Evolutionary conservation across 2,797 vertebrate species (phyloP).

Genomic region (Dryobates pubescens): DNA sequence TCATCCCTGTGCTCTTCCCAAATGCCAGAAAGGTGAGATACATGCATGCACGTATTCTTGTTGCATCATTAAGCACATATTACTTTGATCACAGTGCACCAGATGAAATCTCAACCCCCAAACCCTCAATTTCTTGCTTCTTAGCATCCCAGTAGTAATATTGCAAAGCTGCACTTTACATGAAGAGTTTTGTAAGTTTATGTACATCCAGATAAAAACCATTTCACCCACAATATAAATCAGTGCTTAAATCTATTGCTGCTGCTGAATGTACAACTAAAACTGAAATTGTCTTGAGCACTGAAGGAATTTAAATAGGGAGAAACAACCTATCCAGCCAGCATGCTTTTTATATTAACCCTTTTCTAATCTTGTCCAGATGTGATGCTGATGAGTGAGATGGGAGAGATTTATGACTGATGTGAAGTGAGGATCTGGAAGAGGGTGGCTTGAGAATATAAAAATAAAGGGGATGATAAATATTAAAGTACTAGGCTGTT

Average conservation of each 20-base stretch:
- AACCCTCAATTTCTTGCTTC: not conserved
- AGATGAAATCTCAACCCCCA: constrained; percentile 36
- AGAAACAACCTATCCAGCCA: not conserved
- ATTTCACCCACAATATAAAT: constrained; percentile 35
- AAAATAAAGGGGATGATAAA: constrained; percentile 53
- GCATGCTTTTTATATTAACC: constrained; percentile 44
- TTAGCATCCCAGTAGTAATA: constrained; percentile 19
- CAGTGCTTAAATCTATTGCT: not conserved
- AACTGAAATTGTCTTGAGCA: constrained; percentile 32
- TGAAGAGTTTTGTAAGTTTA: constrained; percentile 5
- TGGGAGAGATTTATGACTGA: constrained; percentile 41
- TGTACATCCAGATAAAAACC: constrained; percentile 35
- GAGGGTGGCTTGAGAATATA: constrained; percentile 24
- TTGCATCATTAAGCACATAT: not conserved
- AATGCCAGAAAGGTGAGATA: constrained; percentile 86
- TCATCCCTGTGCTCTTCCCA: constrained; percentile 93
- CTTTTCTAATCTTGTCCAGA: constrained; percentile 59
- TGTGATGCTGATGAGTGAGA: constrained; percentile 25
- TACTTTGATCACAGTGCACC: constrained; percentile 27
- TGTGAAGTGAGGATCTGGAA: constrained; percentile 40
- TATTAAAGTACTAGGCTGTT: constrained; percentile 8
- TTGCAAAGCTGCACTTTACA: not conserved
- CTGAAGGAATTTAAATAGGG: constrained; percentile 16
- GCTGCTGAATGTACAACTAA: not conserved
- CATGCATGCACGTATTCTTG: not conserved